A percentile compares a stretch with the other conserved stretches of the same genome.
Evolutionary conservation across 2,113 vertebrate genomes (phyloP).

Genomic region (Tenrec ecaudatus): DNA sequence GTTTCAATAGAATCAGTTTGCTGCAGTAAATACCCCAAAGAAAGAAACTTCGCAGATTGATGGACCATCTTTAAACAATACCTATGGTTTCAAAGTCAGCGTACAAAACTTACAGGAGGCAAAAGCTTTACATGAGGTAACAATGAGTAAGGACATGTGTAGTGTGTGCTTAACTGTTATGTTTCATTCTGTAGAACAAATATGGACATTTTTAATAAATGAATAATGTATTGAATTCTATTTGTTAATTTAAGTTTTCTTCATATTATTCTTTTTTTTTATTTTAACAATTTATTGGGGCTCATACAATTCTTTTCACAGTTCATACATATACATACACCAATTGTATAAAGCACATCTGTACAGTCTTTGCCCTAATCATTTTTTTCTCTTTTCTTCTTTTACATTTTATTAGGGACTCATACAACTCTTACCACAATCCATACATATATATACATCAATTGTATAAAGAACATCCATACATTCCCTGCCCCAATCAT

Average conservation of each 20-base stretch:
- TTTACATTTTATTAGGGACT: too few species aligned
- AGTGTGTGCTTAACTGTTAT: background rate
- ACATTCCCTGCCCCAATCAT: too few species aligned
- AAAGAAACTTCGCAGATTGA: conserved; percentile 96
- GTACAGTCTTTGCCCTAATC: too few species aligned
- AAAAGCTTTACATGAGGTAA: conserved; percentile 98
- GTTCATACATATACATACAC: too few species aligned
- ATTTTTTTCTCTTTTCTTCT: too few species aligned
- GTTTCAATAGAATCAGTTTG: conserved; percentile 93
- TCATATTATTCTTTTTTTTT: background rate
- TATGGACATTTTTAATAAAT: background rate
- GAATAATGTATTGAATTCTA: conserved; percentile 5
- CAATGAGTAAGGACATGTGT: background rate
- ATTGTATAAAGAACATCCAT: too few species aligned
- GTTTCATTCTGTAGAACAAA: background rate
- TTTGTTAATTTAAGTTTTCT: conserved; percentile 47
- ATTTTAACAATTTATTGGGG: too few species aligned
- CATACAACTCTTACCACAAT: too few species aligned
- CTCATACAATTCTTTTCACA: too few species aligned
- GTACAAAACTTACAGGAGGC: conserved; percentile 97
- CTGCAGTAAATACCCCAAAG: conserved; percentile 90
- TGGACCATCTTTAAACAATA: conserved; percentile 96
- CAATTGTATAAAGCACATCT: too few species aligned
- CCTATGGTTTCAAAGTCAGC: conserved; percentile 98
- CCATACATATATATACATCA: too few species aligned